These are phyloP conservation scores for Noctua fimbriata DNA, from an alignment of 2,888 invertebrate genomes.

Conservation along the genomic window DNA sequence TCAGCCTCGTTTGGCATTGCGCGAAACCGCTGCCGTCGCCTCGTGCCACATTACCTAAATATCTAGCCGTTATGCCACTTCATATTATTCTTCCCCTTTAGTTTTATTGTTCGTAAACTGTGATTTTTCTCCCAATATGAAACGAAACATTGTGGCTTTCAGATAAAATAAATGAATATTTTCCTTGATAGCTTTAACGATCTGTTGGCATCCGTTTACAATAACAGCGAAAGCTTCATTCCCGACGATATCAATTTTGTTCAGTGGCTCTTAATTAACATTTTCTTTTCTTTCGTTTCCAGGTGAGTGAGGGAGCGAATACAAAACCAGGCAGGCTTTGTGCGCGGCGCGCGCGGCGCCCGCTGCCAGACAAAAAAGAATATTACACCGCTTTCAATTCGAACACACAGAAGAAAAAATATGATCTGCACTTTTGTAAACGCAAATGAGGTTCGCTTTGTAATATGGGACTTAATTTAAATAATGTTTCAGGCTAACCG, in stretches of 20 bases:
- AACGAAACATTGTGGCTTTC: conserved; percentile 39
- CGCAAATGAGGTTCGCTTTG: conserved; percentile 88
- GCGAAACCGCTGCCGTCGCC: conserved; percentile 63
- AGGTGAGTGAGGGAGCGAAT: conserved; percentile 88
- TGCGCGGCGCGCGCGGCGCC: conserved; percentile 77
- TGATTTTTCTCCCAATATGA: conserved; percentile 44
- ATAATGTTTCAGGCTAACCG: conserved; percentile 78
- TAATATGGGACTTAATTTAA: conserved; percentile 84
- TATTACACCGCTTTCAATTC: conserved; percentile 89
- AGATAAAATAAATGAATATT: conserved; percentile 67
- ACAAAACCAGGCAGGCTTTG: conserved; percentile 85
- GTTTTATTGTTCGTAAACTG: conserved; percentile 56
- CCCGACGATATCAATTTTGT: conserved; percentile 87
- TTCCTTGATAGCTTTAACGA: conserved; percentile 70
- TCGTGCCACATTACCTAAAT: conserved; percentile 70
- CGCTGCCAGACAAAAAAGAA: conserved; percentile 84
- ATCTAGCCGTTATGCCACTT: conserved; percentile 65
- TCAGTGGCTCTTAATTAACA: conserved; percentile 90
- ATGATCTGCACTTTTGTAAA: conserved; percentile 89
- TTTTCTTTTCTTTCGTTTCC: conserved; percentile 90
- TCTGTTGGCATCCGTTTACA: conserved; percentile 84
- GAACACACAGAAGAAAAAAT: conserved; percentile 86
- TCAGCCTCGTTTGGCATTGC: conserved; percentile 84
- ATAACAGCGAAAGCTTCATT: conserved; percentile 83
- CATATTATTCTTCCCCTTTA: conserved; percentile 53